Percentiles rank a stretch among this genome's conserved stretches.
Evolutionary conservation across 1,140 invertebrate species (phyloP).

Genomic region (Homarus americanus): DNA sequence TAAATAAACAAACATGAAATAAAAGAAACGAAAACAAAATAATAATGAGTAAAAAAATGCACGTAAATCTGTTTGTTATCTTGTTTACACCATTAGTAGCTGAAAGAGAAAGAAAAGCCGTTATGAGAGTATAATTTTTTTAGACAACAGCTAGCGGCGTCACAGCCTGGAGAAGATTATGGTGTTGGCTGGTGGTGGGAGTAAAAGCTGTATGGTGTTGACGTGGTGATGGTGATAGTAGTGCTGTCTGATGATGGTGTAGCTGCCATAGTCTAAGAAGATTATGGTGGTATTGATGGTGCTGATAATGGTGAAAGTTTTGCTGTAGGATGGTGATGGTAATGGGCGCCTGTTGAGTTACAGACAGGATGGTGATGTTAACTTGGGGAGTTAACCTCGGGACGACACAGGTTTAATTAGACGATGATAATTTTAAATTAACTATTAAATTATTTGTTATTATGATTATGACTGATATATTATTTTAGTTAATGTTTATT

Average conservation of each 20-base stretch:
- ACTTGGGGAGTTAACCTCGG: neutral
- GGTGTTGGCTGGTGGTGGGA: neutral
- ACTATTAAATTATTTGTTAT: neutral
- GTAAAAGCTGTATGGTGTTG: neutral
- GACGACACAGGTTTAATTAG: neutral
- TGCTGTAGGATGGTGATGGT: neutral
- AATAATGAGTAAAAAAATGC: neutral
- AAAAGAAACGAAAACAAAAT: neutral
- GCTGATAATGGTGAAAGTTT: neutral
- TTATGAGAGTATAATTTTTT: neutral
- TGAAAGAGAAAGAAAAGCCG: constrained; percentile 45
- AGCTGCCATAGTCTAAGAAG: no score
- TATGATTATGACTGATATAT: neutral
- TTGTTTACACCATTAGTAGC: constrained; percentile 41
- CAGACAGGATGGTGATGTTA: neutral
- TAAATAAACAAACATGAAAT: constrained; percentile 11
- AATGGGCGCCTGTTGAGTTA: constrained; percentile 5
- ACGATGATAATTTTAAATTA: neutral
- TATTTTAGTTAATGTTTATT: neutral
- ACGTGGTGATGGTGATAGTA: neutral
- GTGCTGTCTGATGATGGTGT: neutral
- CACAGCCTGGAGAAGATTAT: neutral
- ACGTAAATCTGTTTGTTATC: constrained; percentile 20
- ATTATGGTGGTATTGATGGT: neutral
- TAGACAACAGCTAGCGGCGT: neutral